Evolutionary conservation across 2,888 invertebrate genomes (phyloP), one percentile per base, ranked within the genome.

Genomic region (Epirrhoe tristata): DNA sequence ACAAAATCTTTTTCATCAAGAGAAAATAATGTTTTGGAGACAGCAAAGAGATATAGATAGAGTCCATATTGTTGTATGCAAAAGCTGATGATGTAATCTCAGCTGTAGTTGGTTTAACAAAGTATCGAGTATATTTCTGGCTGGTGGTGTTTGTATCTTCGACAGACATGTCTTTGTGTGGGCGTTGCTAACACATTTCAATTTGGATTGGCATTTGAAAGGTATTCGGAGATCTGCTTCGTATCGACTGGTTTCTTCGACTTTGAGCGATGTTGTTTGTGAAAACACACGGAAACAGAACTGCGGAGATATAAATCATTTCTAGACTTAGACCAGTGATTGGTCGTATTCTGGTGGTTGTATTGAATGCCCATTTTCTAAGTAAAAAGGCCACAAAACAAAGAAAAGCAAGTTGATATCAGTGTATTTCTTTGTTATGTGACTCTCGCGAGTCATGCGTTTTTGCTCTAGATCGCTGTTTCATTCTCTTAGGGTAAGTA

Each of bases 121-220:
- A 36, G n/a, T 14, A 54, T 17, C 55, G n/a, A 58, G 39, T n/a
- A 12, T 43, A 59, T 39, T 39, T 39, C 14, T 53, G 31, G 52
- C 39, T 34, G 31, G 14, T 48, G 54, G 48, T 51, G 24, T 51
- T 55, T 46, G 12, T 55, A 50, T 51, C 34, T 54, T 51, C 51
- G 51, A 34, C 56, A 56, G 39, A 16, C 46, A 48, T 58, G 46
- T 16, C 53, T 43, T 8, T 46, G 58, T 55, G 68, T 68, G 61
- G 68, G 68, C 58, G 68, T 46, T 48, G 57, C 34, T 57, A 63
- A 60, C 64, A 64, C 61, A 60, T 57, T 67, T 64, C 63, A 61
- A 68, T 64, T 58, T 68, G 67, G 61, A 63, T 64, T 54, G 58
- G 54, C 60, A 61, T 58, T 61, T 58, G 46, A 55, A 51, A 58